These are phyloP conservation scores for Eriocheir sinensis DNA, from an alignment of 1,140 invertebrate species.

Conservation along the genomic window DNA sequence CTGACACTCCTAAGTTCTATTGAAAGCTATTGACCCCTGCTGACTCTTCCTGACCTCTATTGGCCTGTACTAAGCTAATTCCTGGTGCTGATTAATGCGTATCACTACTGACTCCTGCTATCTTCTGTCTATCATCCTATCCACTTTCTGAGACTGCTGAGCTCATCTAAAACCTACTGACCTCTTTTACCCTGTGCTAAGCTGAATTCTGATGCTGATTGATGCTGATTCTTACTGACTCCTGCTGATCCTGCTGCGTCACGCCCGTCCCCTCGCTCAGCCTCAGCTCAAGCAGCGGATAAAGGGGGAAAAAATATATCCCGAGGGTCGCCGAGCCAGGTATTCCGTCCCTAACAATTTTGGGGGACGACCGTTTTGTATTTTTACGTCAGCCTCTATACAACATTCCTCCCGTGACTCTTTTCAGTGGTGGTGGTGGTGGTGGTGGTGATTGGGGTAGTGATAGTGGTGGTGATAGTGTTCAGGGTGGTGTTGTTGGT, in stretches of 20 bases:
- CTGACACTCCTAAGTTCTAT: no score
- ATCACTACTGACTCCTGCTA: no score
- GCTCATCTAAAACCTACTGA: no score
- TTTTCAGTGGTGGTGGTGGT: neutral
- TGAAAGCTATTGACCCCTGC: no score
- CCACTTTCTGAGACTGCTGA: no score
- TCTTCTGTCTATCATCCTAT: no score
- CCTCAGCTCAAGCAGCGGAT: neutral
- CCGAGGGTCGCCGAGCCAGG: neutral
- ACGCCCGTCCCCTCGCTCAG: neutral
- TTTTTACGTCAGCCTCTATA: constrained; percentile 40
- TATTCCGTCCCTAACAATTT: constrained; percentile 50
- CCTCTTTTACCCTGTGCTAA: no score
- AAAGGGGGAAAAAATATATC: neutral
- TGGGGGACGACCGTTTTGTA: constrained; percentile 48
- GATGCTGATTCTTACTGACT: no score
- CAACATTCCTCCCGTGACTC: constrained; percentile 53
- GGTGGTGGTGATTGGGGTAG: neutral
- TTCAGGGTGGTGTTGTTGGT: constrained; percentile 5
- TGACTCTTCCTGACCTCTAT: no score
- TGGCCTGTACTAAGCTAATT: no score
- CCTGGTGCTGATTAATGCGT: no score
- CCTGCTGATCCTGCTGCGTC: neutral
- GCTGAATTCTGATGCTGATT: no score
- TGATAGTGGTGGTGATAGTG: neutral